Evolutionary conservation across 2,888 invertebrate genomes (phyloP).

Genomic region (Phaedon cochleariae): DNA sequence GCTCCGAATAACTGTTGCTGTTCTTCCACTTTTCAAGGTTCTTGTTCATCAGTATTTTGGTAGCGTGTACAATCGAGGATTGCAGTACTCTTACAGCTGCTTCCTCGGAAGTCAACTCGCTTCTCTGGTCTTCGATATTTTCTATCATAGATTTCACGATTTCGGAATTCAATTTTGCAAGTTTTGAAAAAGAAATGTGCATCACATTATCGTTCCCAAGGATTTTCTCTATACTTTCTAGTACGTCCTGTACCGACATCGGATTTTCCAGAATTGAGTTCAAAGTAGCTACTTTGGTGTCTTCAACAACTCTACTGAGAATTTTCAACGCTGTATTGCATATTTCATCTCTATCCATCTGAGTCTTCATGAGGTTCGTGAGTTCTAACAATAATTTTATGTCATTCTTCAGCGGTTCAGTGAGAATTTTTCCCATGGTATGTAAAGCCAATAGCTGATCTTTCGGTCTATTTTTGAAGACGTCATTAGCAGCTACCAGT

Average conservation of each 20-base stretch:
- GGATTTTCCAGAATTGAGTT: conserved; percentile 50
- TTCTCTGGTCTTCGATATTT: conserved; percentile 70
- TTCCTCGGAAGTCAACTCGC: conserved; percentile 69
- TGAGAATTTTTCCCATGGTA: conserved; percentile 55
- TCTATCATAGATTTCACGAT: conserved; percentile 69
- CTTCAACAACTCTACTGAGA: conserved; percentile 64
- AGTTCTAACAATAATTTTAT: conserved; percentile 53
- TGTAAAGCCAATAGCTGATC: conserved; percentile 59
- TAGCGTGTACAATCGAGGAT: conserved; percentile 72
- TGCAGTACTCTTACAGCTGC: conserved; percentile 73
- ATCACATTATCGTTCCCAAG: conserved; percentile 71
- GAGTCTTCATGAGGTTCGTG: conserved; percentile 55
- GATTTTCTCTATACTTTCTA: conserved; percentile 71
- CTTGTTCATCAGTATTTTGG: conserved; percentile 68
- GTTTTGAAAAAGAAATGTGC: conserved; percentile 70
- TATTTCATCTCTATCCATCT: conserved; percentile 56
- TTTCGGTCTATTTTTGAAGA: conserved; percentile 59
- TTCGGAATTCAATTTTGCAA: conserved; percentile 69
- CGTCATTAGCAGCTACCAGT: conserved; percentile 59
- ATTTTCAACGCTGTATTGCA: conserved; percentile 57
- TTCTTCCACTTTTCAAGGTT: conserved; percentile 67
- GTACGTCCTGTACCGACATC: conserved; percentile 63
- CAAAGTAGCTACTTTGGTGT: conserved; percentile 71
- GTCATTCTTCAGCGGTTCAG: conserved; percentile 53
- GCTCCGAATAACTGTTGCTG: conserved; percentile 54